A percentile compares a stretch with the other conserved stretches of the same genome.
Conservation (phyloP, 2,113 vertebrate genomes). For the Lepisosteus oculatus region DNA sequence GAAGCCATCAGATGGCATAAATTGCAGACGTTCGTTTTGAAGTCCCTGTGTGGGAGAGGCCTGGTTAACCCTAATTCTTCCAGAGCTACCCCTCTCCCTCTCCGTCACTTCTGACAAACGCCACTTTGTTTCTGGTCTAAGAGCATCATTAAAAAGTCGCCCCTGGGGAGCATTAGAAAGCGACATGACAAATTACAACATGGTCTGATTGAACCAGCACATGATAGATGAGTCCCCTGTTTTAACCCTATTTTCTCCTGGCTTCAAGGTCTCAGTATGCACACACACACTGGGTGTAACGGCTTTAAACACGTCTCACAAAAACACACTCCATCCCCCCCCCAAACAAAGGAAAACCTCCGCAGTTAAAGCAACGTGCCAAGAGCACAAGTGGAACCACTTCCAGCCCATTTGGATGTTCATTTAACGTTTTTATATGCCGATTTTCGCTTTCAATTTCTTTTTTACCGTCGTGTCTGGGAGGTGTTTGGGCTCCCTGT, state of each 20-base stretch:
- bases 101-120: slow-evolving; percentile 53
- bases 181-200: slow-evolving; percentile 51
- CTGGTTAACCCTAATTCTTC: slow-evolving; percentile 21
- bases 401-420: no score
- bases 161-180: background rate
- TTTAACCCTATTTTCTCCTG: slow-evolving; percentile 31
- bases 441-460: no score
- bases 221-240: slow-evolving; percentile 46
- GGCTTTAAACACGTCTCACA: no score
- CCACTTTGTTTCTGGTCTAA: slow-evolving; percentile 15
- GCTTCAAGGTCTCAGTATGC: no score
- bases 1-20: slow-evolving; percentile 49
- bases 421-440: no score
- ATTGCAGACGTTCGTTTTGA: slow-evolving; percentile 15
- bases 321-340: no score
- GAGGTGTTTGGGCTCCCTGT: no score
- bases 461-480: no score
- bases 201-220: slow-evolving; percentile 34
- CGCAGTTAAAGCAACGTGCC: no score
- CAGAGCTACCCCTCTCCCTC: slow-evolving; percentile 36
- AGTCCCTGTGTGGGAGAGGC: slow-evolving; percentile 12
- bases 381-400: no score
- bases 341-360: no score
- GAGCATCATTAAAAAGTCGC: no score
- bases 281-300: background rate